These are phyloP conservation scores for Trichopoda pennipes DNA, from an alignment of 2,888 invertebrate genomes.

Conservation along the genomic window DNA sequence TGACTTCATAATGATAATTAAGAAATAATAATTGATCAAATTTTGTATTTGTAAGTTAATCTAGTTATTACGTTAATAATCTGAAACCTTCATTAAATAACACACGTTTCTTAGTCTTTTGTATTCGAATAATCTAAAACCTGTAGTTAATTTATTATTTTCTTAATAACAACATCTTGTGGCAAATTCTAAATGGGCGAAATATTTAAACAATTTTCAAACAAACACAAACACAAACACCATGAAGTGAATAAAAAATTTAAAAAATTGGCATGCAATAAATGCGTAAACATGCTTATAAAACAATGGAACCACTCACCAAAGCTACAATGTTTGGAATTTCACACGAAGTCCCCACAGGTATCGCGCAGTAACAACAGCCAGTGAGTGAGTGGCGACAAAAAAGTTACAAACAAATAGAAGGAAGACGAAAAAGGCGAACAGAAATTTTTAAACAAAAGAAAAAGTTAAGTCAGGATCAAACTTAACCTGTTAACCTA, in stretches of 20 bases:
- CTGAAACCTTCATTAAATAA: background rate
- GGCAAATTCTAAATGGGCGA: slow-evolving; percentile 20
- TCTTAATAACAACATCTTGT: background rate
- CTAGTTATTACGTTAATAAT: too few species aligned
- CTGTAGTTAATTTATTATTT: slow-evolving; percentile 35
- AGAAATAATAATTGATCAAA: too few species aligned
- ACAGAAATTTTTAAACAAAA: slow-evolving; percentile 25
- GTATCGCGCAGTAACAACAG: slow-evolving; percentile 10
- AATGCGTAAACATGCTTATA: slow-evolving; percentile 61
- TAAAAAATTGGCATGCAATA: slow-evolving; percentile 64
- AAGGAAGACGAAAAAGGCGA: background rate
- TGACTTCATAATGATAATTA: too few species aligned
- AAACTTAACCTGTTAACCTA: slow-evolving; percentile 64
- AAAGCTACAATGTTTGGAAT: slow-evolving; percentile 50
- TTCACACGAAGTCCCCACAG: slow-evolving; percentile 58
- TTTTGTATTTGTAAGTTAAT: too few species aligned
- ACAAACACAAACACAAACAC: background rate
- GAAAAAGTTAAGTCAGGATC: slow-evolving; percentile 59
- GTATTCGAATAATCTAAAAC: background rate
- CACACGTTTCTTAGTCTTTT: background rate
- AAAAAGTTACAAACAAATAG: background rate
- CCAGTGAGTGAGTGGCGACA: slow-evolving; percentile 18
- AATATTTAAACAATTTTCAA: slow-evolving; percentile 49
- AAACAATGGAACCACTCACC: slow-evolving; percentile 46
- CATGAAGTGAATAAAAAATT: slow-evolving; percentile 22